Percentiles rank a stretch among this genome's conserved stretches.
Evolutionary conservation across 2,113 vertebrate species (phyloP).

Genomic region (Octodon degus): DNA sequence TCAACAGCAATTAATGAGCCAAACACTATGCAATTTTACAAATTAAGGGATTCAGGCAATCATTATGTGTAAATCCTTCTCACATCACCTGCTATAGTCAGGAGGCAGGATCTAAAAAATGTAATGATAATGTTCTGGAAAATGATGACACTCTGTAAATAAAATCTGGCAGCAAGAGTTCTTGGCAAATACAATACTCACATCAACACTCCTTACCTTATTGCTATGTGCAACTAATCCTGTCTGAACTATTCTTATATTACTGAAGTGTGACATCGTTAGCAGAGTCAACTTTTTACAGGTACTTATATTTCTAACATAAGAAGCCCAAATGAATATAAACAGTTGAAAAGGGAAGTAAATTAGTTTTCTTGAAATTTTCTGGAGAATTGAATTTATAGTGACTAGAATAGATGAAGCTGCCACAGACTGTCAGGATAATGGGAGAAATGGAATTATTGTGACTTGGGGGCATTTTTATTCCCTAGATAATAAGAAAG

Average conservation of each 20-base stretch:
- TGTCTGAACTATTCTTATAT: constrained; percentile 48
- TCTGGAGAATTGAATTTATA: constrained; percentile 76
- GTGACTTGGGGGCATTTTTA: constrained; percentile 70
- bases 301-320: constrained; percentile 68
- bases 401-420: constrained; percentile 63
- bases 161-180: constrained; percentile 79
- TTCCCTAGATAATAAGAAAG: constrained; percentile 66
- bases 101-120: constrained; percentile 73
- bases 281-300: constrained; percentile 65
- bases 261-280: constrained; percentile 72
- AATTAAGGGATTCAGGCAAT: constrained; percentile 75
- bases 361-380: constrained; percentile 81
- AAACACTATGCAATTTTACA: constrained; percentile 65
- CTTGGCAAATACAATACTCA: constrained; percentile 73
- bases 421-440: constrained; percentile 15
- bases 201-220: constrained; percentile 76
- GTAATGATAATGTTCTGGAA: constrained; percentile 79
- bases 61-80: constrained; percentile 68
- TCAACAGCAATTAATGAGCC: constrained; percentile 72
- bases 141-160: constrained; percentile 81
- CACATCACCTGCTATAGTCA: constrained; percentile 63
- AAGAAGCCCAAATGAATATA: constrained; percentile 79
- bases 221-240: constrained; percentile 75
- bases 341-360: constrained; percentile 70
- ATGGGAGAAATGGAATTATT: constrained; percentile 55